phyloP scores from a whole-genome alignment of 1,140 invertebrate species.

The Pectinophora gossypiella region DNA sequence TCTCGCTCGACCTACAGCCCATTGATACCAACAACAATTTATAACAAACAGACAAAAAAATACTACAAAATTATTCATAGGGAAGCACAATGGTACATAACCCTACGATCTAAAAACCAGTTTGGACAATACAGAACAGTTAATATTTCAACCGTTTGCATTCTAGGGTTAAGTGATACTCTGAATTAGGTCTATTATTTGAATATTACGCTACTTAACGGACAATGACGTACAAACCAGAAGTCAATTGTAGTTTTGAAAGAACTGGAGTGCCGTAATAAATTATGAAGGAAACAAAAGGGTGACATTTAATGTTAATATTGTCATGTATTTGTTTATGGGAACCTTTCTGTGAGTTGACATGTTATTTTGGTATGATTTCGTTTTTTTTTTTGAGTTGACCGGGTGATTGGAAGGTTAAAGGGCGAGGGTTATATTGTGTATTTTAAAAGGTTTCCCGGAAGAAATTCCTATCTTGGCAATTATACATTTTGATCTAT shows the following conservation, averaged over 20 bases:
- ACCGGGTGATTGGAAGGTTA: no score
- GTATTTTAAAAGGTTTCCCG: no score
- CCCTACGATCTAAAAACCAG: neutral
- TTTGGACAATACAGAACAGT: neutral
- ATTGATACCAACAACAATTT: neutral
- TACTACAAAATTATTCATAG: conserved; percentile 1
- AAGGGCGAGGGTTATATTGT: no score
- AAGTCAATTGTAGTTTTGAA: conserved; percentile 40
- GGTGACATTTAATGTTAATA: conserved; percentile 31
- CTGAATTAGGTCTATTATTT: conserved; percentile 46
- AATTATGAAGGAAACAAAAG: conserved; percentile 44
- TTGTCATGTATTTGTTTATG: conserved; percentile 36
- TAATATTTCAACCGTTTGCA: conserved; percentile 4
- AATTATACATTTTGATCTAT: no score
- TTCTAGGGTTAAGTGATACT: conserved; percentile 26
- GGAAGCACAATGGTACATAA: conserved; percentile 1
- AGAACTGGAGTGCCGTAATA: conserved; percentile 35
- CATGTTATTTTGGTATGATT: no score
- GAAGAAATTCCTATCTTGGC: no score
- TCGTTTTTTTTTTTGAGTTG: no score
- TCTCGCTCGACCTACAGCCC: neutral
- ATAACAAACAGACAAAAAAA: neutral
- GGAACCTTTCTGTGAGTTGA: conserved; percentile 24
- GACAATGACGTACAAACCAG: conserved; percentile 51
- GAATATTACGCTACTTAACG: conserved; percentile 52